phyloP scores from a whole-genome alignment of 2,888 invertebrate genomes.

The Sinohyriopsis cumingii region DNA sequence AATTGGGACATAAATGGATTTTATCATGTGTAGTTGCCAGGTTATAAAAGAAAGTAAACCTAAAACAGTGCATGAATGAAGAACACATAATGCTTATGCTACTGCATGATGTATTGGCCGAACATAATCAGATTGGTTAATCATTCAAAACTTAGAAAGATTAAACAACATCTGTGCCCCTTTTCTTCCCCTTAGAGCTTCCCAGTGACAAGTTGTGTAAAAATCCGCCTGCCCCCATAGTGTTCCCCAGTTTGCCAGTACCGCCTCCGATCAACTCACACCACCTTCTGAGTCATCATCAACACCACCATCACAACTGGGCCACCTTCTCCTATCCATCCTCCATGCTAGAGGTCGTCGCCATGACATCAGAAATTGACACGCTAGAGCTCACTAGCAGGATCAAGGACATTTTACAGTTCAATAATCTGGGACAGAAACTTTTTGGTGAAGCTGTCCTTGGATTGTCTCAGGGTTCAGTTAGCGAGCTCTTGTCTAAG shows the following conservation, averaged over 20 bases:
- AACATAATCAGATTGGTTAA: too few species aligned
- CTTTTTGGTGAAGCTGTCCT: constrained; percentile 97
- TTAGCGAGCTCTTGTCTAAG: constrained; percentile 96
- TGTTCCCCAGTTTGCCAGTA: constrained; percentile 36
- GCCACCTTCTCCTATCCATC: constrained; percentile 82
- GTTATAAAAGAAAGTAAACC: too few species aligned
- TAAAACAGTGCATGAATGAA: too few species aligned
- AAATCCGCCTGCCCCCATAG: constrained; percentile 35
- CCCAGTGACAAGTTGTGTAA: constrained; percentile 25
- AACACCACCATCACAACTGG: constrained; percentile 73
- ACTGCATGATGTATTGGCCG: too few species aligned
- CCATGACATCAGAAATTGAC: constrained; percentile 95
- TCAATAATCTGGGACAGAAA: constrained; percentile 98
- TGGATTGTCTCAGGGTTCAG: constrained; percentile 92
- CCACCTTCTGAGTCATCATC: constrained; percentile 73
- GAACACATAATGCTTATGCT: too few species aligned
- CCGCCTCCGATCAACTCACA: constrained; percentile 51
- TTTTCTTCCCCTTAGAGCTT: constrained; percentile 47
- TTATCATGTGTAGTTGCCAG: too few species aligned
- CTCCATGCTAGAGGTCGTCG: constrained; percentile 98
- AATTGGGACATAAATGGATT: too few species aligned
- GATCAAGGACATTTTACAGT: constrained; percentile 95
- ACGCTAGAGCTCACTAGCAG: constrained; percentile 96
- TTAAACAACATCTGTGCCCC: too few species aligned
- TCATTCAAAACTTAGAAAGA: too few species aligned